Evolutionary conservation across 2,113 vertebrate genomes (phyloP), one percentile per base, ranked within the genome.

Genomic region (Sprattus sprattus): DNA sequence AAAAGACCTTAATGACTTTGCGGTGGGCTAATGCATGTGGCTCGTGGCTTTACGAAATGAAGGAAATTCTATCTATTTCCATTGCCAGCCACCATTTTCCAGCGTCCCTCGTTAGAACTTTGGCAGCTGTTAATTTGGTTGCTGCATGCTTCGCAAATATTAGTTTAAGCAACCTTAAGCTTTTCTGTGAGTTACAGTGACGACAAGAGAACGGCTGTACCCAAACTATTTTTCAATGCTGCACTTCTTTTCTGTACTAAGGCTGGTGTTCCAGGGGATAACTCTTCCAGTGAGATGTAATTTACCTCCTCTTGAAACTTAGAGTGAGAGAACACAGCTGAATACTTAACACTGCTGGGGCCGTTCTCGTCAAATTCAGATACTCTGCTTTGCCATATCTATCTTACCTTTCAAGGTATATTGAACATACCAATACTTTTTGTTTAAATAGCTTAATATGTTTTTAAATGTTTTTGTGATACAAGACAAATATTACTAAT

Each of bases 1-100:
- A 96, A 97, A 96, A 96, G 95, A 95, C 94, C 95, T 96, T 96
- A 97, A 97, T 97, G 96, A 97, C 96, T 97, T 95, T 96, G 96
- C 82, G 93, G 96, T 93, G 95, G 94, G 95, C 93, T 96, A 92
- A 94, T 95, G 95, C 94, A 93, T 96, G 95, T 95, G 96, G 96
- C 96, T 97, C 91, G 94, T 95, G 96, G 95, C 94, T 97, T 97
- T 96, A 93, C 94, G 92, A 96, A 96, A 97, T 94, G 94, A 96
- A 96, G 95, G 94, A 96, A 97, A 96, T 96, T 94, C 94, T 95
- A 96, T 93, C 95, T 94, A 92, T 94, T 95, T 95, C 95, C 94
- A 94, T 92, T 94, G 93, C 93, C 92, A 88, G 91, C 92, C 88
- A 90, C 90, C 88, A 91, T 95, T 95, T 95, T 94, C 93, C 93